A percentile compares a stretch with the other conserved stretches of the same genome.
phyloP scores from a whole-genome alignment of 2,797 vertebrate species.

The Brotula barbata region DNA sequence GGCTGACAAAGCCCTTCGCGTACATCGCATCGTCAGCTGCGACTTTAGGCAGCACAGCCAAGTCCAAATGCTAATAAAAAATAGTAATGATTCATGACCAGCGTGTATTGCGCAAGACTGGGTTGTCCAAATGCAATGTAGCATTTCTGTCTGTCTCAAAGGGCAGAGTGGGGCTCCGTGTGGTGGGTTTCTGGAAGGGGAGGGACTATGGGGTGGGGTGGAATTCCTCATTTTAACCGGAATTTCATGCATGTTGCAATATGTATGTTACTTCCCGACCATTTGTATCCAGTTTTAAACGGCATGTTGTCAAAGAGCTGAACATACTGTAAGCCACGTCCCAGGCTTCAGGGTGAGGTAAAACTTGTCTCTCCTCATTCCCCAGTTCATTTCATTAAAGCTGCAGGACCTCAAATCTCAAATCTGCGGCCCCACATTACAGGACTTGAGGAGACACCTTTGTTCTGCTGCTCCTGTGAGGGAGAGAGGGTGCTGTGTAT shows the following conservation, averaged over 20 bases:
- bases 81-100: no score
- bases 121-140: neutral
- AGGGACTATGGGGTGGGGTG: slow-evolving; percentile 7
- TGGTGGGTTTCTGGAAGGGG: neutral
- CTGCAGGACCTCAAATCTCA: slow-evolving; percentile 17
- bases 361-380: slow-evolving; percentile 21
- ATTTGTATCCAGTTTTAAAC: neutral
- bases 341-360: neutral
- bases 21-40: no score
- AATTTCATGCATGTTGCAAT: neutral
- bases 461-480: slow-evolving; percentile 41
- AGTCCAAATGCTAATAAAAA: no score
- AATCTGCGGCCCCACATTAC: slow-evolving; percentile 9
- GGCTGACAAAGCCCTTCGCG: no score
- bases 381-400: slow-evolving; percentile 34
- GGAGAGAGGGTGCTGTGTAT: slow-evolving; percentile 46
- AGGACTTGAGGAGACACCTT: slow-evolving; percentile 22
- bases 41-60: no score
- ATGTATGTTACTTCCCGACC: slow-evolving; percentile 34
- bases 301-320: neutral
- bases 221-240: no score
- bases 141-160: slow-evolving; percentile 1
- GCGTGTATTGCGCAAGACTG: neutral
- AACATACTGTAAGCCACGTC: no score
- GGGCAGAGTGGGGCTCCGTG: slow-evolving; percentile 26